These are phyloP conservation scores for Eristalis tenax DNA, from an alignment of 2,888 invertebrate species.

Conservation along the genomic window DNA sequence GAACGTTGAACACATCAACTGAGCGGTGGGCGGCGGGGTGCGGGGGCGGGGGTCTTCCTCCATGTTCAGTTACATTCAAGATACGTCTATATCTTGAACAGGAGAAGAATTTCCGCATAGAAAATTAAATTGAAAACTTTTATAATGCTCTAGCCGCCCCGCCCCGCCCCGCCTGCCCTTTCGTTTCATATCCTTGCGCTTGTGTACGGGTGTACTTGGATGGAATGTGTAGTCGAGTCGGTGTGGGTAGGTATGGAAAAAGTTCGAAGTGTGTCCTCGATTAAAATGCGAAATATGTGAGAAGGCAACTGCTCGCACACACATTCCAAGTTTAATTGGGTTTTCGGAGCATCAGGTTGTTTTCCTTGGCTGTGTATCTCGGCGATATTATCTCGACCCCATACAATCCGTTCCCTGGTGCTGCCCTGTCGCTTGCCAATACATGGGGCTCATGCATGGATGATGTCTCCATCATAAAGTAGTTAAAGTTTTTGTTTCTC, in stretches of 20 bases:
- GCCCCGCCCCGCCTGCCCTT: no score
- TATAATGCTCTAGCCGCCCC: slow-evolving; percentile 49
- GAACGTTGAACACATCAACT: not conserved
- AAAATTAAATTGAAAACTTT: slow-evolving; percentile 72
- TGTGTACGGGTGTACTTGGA: slow-evolving; percentile 18
- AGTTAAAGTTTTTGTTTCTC: slow-evolving; percentile 59
- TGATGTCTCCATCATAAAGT: slow-evolving; percentile 70
- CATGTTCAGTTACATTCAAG: slow-evolving; percentile 2
- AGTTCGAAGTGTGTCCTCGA: slow-evolving; percentile 70
- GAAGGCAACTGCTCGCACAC: slow-evolving; percentile 49
- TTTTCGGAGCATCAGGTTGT: slow-evolving; percentile 72
- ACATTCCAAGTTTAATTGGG: slow-evolving; percentile 71
- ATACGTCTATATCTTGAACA: slow-evolving; percentile 47
- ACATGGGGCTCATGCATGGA: slow-evolving; percentile 54
- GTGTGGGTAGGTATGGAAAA: slow-evolving; percentile 43
- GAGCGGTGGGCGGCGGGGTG: no score
- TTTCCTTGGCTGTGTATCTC: slow-evolving; percentile 34
- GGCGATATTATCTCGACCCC: slow-evolving; percentile 26
- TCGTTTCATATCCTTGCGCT: slow-evolving; percentile 36
- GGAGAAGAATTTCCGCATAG: slow-evolving; percentile 66
- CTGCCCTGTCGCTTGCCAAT: slow-evolving; percentile 14
- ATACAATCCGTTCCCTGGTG: not conserved
- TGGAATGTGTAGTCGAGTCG: slow-evolving; percentile 1
- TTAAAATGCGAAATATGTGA: slow-evolving; percentile 69
- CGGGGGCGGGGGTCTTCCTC: not conserved